Evolutionary conservation across 2,888 invertebrate species (phyloP), one percentile per base, ranked within the genome.

Genomic region (Heteromyza rotundicornis): DNA sequence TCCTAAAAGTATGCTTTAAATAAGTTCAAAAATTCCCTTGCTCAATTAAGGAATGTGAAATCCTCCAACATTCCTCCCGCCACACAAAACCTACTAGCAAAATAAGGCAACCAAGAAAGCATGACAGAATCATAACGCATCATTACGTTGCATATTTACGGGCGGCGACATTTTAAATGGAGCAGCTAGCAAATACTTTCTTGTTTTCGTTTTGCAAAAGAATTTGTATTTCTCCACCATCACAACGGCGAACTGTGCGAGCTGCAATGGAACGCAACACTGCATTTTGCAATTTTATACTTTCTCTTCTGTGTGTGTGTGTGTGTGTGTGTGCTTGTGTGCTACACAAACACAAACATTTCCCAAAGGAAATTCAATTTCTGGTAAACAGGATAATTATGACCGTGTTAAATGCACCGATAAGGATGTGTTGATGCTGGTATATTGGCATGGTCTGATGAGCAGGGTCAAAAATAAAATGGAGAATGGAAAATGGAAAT

Each of bases 351-450:
- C 8, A 19, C 14, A 8, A 47, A 47, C 20, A 59, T 61, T 53
- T 67, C 73, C 69, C 70, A 66, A 60, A 74, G 76, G 77, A 74
- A 74, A 74, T 74, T 74, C 77, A 74, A 74, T 74, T 74, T 74
- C 77, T 75, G 70, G 74, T 74, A 74, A 74, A 74, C 74, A 74
- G 74, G 74, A 74, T 74, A 74, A 74, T 74, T 77, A 74, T 77
- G 74, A 77, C 71, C 77, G 71, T 72, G 74, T 75, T 76, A 75
- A 74, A 77, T 74, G 77, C 77, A 69, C 74, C 74, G 74, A 77
- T 76, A 74, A 74, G 77, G 20, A 47, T 47, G 47, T 47, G 47
- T 20, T 47, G 47, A 47, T 47, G 47, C 14, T n/a, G 40, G 3
- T 40, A 40, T 40, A n/a, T 12, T 40, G n/a, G 40, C n/a, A 12